These are phyloP conservation scores for Nothocercus nigrocapillus DNA, from an alignment of 2,113 vertebrate genomes.

Conservation along the genomic window DNA sequence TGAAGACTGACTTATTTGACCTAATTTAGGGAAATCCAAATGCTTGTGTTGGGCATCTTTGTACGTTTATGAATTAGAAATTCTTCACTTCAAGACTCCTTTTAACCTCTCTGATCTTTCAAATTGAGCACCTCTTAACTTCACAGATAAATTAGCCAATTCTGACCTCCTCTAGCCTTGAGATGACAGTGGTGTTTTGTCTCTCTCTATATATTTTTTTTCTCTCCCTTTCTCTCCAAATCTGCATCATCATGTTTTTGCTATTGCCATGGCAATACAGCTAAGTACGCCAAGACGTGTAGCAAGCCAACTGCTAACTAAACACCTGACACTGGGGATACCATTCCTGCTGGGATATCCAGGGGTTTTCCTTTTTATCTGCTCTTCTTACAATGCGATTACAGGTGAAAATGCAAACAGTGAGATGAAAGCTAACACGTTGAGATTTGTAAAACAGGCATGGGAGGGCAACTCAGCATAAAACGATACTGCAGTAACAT, in stretches of 20 bases:
- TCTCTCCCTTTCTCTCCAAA: conserved; percentile 13
- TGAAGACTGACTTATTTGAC: background rate
- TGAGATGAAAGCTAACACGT: conserved; percentile 63
- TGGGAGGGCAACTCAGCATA: conserved; percentile 65
- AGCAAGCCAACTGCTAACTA: conserved; percentile 35
- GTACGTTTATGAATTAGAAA: conserved; percentile 44
- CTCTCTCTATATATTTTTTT: background rate
- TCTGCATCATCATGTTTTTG: conserved; percentile 57
- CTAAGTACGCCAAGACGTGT: conserved; percentile 17
- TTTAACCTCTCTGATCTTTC: conserved; percentile 63
- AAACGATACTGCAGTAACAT: background rate
- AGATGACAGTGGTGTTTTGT: conserved; percentile 3
- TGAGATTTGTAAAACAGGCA: conserved; percentile 65
- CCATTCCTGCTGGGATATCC: conserved; percentile 15
- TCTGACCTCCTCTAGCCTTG: conserved; percentile 24
- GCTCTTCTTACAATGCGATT: conserved; percentile 59
- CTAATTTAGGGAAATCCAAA: background rate
- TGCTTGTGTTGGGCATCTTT: background rate
- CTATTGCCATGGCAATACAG: conserved; percentile 70
- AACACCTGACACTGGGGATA: conserved; percentile 2
- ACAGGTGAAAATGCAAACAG: conserved; percentile 71
- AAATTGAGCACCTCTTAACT: conserved; percentile 12
- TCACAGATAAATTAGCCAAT: conserved; percentile 37
- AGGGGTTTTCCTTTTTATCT: background rate
- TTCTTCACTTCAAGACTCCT: conserved; percentile 44